phyloP scores from a whole-genome alignment of 2,888 invertebrate genomes.

The Trisateles emortualis region DNA sequence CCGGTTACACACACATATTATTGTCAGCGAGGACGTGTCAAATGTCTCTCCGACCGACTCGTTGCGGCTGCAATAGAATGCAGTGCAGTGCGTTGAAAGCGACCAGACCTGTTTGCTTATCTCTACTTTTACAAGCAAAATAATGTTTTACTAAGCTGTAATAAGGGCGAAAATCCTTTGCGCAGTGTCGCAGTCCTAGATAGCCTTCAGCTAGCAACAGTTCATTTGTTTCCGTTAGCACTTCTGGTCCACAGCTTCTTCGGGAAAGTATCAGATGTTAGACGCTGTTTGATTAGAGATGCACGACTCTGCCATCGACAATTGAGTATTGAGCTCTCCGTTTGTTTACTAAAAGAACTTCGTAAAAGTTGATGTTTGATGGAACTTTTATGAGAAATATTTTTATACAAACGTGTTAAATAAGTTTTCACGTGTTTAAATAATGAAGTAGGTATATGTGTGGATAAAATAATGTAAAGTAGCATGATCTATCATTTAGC shows the following conservation, averaged over 20 bases:
- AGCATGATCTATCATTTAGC: constrained; percentile 61
- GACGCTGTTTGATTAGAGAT: constrained; percentile 72
- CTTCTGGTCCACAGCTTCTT: constrained; percentile 73
- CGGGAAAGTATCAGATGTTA: constrained; percentile 76
- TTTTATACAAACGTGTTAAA: constrained; percentile 61
- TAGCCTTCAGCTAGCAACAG: constrained; percentile 75
- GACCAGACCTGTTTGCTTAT: constrained; percentile 76
- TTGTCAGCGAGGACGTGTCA: constrained; percentile 79
- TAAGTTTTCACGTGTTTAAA: constrained; percentile 57
- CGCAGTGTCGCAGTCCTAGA: constrained; percentile 53
- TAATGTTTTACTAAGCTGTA: constrained; percentile 43
- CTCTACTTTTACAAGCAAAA: constrained; percentile 55
- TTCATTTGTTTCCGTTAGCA: constrained; percentile 84
- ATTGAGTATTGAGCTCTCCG: constrained; percentile 51
- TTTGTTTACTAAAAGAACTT: constrained; percentile 53
- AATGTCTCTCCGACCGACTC: constrained; percentile 77
- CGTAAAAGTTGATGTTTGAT: constrained; percentile 47
- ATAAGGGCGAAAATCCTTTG: constrained; percentile 51
- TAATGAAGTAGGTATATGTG: constrained; percentile 31
- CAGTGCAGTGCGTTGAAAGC: constrained; percentile 74
- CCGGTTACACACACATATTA: constrained; percentile 71
- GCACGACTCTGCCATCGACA: constrained; percentile 63
- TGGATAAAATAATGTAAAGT: constrained; percentile 44
- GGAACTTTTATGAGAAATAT: constrained; percentile 54
- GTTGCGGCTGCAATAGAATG: constrained; percentile 81